phyloP scores from a whole-genome alignment of 1,140 invertebrate species.

The Drosophila pallidifrons region DNA sequence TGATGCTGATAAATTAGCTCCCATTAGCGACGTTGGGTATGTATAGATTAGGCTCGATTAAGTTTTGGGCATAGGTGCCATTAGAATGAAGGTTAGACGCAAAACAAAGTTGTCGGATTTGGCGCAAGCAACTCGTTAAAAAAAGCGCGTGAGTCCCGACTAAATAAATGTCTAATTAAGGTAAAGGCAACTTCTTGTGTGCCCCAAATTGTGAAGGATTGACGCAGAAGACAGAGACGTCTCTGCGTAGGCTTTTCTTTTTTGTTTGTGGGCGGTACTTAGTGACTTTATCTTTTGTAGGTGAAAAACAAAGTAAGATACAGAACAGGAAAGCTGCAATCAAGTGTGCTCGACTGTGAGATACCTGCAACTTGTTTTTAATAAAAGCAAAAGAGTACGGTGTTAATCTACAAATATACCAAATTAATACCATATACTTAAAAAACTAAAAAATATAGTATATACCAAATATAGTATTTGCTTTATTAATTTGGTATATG shows the following conservation, averaged over 20 bases:
- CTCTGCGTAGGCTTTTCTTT: neutral
- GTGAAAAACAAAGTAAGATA: constrained; percentile 4
- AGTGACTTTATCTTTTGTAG: constrained; percentile 1
- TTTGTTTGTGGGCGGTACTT: neutral
- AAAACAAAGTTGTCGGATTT: constrained; percentile 14
- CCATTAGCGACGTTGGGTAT: constrained; percentile 38
- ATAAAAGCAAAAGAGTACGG: too few species aligned
- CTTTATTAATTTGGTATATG: too few species aligned
- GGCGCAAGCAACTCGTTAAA: constrained; percentile 68
- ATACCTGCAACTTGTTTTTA: too few species aligned
- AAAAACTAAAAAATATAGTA: too few species aligned
- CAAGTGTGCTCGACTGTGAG: too few species aligned
- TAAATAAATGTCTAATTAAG: constrained; percentile 75
- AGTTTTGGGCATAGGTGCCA: constrained; percentile 44
- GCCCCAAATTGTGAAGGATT: constrained; percentile 20
- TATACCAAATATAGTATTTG: too few species aligned
- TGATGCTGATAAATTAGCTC: constrained; percentile 54
- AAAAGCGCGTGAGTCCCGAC: constrained; percentile 51
- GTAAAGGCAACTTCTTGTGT: constrained; percentile 54
- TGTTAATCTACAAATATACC: too few species aligned
- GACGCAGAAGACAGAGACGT: constrained; percentile 24
- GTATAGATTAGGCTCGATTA: constrained; percentile 67
- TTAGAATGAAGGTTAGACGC: constrained; percentile 30
- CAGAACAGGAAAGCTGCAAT: too few species aligned
- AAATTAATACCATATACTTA: too few species aligned